These are phyloP conservation scores for Coremacera marginata DNA, from an alignment of 2,888 invertebrate species.

Conservation along the genomic window DNA sequence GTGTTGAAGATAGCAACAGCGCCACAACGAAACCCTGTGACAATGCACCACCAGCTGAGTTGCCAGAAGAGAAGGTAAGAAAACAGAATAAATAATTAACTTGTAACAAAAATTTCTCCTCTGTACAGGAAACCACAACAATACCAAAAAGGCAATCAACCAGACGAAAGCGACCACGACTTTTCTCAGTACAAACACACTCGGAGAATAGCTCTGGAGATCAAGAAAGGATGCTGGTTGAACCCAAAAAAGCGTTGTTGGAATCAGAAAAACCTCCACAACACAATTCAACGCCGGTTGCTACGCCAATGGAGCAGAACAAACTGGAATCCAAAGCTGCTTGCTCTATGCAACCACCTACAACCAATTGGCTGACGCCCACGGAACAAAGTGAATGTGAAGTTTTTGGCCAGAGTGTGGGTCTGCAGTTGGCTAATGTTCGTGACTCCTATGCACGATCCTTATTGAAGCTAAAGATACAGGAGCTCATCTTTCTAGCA, in stretches of 20 bases:
- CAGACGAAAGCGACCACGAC: too few species aligned
- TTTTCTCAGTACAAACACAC: too few species aligned
- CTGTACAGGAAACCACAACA: background rate
- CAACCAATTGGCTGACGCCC: constrained; percentile 29
- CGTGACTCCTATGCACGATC: constrained; percentile 34
- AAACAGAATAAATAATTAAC: too few species aligned
- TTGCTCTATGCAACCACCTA: background rate
- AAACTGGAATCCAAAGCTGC: background rate
- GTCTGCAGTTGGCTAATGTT: constrained; percentile 41
- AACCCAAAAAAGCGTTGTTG: too few species aligned
- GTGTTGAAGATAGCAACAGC: constrained; percentile 20
- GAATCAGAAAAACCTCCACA: background rate
- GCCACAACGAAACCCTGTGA: background rate
- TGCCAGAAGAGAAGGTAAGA: too few species aligned
- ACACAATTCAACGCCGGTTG: background rate
- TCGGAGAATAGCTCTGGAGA: too few species aligned
- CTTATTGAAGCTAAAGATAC: constrained; percentile 41
- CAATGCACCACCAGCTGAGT: background rate
- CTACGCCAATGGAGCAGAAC: background rate
- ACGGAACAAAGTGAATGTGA: constrained; percentile 41
- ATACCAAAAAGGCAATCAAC: background rate
- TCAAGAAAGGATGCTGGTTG: too few species aligned
- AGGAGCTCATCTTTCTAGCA: constrained; percentile 40
- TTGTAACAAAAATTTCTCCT: background rate
- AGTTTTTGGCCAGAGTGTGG: constrained; percentile 44